Percentiles rank a stretch among this genome's conserved stretches.
Evolutionary conservation across 2,888 invertebrate species (phyloP).

Genomic region (Dexiosoma caninum): DNA sequence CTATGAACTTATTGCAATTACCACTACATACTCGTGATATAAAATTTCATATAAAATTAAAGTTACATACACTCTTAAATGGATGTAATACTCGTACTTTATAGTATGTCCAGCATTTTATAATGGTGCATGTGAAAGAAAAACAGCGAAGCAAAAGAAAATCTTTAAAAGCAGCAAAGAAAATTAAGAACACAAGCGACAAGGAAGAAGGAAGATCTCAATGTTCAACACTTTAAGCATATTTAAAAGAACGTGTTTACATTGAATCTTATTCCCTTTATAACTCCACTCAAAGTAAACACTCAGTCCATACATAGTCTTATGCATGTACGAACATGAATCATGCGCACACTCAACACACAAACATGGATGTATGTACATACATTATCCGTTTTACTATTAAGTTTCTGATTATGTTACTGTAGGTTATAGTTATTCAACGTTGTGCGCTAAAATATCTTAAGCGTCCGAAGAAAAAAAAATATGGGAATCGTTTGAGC

Average conservation of each 20-base stretch:
- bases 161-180: conserved; percentile 1
- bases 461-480: too few species aligned
- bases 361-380: neutral
- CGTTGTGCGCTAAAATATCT: too few species aligned
- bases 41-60: conserved; percentile 10
- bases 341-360: neutral
- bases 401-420: conserved; percentile 39
- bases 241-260: conserved; percentile 51
- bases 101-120: neutral
- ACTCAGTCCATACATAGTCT: neutral
- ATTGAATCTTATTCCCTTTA: conserved; percentile 53
- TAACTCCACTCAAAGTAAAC: conserved; percentile 6
- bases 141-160: neutral
- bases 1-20: neutral
- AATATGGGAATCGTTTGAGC: too few species aligned
- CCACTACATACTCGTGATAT: neutral
- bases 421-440: neutral
- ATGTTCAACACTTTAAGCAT: conserved; percentile 49
- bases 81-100: neutral
- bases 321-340: conserved; percentile 1
- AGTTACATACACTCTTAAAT: neutral
- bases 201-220: conserved; percentile 5
- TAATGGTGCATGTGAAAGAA: neutral
- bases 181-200: neutral
- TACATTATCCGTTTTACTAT: conserved; percentile 34